Percentiles rank a stretch among this genome's conserved stretches.
phyloP scores from a whole-genome alignment of 2,888 invertebrate species.

The Steromphala cineraria region DNA sequence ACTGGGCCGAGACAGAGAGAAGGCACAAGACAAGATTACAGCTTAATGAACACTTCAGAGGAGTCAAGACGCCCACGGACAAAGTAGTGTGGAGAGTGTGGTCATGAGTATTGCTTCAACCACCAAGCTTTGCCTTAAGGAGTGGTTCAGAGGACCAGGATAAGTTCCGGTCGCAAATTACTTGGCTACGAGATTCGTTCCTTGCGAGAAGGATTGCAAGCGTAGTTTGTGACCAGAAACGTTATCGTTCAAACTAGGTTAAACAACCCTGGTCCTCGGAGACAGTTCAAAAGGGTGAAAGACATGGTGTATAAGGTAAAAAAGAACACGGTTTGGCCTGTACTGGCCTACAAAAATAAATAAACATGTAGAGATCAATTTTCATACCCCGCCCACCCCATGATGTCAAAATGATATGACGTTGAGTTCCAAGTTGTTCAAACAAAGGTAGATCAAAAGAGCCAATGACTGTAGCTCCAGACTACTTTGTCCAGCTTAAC shows the following conservation, averaged over 20 bases:
- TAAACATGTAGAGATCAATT: conserved; percentile 21
- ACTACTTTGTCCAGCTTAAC: conserved; percentile 3
- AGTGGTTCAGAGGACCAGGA: background rate
- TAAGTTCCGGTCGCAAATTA: conserved; percentile 8
- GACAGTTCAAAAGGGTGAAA: background rate
- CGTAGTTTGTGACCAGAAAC: conserved; percentile 4
- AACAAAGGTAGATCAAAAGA: background rate
- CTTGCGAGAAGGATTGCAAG: conserved; percentile 4
- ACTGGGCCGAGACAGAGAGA: background rate
- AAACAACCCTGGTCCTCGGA: background rate
- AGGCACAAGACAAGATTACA: conserved; percentile 10
- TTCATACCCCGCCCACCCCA: background rate
- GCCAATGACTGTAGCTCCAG: conserved; percentile 3
- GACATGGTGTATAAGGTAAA: conserved; percentile 3
- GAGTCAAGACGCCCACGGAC: background rate
- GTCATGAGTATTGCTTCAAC: conserved; percentile 12
- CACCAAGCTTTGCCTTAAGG: background rate
- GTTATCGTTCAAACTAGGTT: conserved; percentile 13
- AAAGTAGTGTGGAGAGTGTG: conserved; percentile 13
- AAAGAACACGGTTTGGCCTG: background rate
- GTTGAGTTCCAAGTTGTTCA: background rate
- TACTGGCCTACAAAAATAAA: conserved; percentile 20
- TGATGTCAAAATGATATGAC: conserved; percentile 9
- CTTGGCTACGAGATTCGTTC: conserved; percentile 18
- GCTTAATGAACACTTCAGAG: conserved; percentile 13